Conservation (phyloP, 23 tunicate species). For the Trididemnum nubilum region DNA sequence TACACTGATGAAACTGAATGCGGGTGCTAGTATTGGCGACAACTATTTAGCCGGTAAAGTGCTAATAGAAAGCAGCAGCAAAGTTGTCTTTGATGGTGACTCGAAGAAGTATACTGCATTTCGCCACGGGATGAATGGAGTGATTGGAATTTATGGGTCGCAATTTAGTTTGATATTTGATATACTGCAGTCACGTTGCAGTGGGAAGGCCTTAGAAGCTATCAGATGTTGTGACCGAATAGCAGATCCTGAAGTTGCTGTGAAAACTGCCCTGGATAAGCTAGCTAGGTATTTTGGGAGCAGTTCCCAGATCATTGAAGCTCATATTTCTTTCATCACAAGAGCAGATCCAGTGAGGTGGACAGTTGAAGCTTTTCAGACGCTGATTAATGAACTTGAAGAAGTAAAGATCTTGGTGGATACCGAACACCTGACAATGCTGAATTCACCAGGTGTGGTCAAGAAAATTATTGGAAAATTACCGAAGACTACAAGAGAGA, state of each 20-base stretch:
- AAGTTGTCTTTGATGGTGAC: background rate
- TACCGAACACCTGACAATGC: background rate
- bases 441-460: background rate
- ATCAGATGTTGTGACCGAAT: slow-evolving; percentile 17
- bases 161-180: slow-evolving; percentile 1
- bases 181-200: slow-evolving; percentile 1
- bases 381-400: background rate
- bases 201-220: background rate
- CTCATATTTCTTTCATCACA: background rate
- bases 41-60: slow-evolving; percentile 9
- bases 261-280: background rate
- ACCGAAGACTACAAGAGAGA: background rate
- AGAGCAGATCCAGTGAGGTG: slow-evolving; percentile 6
- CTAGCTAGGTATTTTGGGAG: background rate
- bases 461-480: background rate
- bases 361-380: background rate
- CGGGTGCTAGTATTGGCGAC: background rate
- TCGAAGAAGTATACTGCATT: background rate
- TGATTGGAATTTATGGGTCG: background rate
- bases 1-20: background rate
- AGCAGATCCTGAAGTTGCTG: background rate
- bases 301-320: background rate
- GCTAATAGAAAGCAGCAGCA: background rate
- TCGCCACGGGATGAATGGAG: background rate
- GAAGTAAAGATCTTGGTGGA: background rate